phyloP scores from a whole-genome alignment of 1,140 invertebrate genomes.

The Zaprionus kolodkinae region DNA sequence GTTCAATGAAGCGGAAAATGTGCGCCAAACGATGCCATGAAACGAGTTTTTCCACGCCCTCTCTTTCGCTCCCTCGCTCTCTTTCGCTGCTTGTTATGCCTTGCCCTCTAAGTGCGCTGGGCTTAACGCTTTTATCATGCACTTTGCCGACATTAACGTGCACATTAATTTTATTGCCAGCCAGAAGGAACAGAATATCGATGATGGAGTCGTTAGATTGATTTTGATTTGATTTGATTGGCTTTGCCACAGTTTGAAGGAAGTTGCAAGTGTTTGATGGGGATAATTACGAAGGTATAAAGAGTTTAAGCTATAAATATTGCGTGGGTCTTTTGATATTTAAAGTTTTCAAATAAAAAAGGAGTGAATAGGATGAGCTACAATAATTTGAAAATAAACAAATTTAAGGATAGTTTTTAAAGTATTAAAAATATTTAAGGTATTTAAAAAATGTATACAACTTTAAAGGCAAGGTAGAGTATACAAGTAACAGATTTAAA shows the following conservation, averaged over 20 bases:
- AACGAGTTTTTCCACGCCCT: conserved; percentile 61
- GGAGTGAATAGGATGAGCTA: too few relatives aligned
- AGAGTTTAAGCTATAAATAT: neutral
- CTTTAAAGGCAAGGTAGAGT: too few relatives aligned
- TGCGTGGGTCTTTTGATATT: neutral
- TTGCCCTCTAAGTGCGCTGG: conserved; percentile 24
- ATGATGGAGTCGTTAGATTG: conserved; percentile 22
- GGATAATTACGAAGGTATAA: neutral
- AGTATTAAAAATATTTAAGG: neutral
- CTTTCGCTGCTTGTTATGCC: conserved; percentile 31
- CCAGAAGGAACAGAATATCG: conserved; percentile 12
- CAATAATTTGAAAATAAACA: too few relatives aligned
- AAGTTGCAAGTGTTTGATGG: neutral
- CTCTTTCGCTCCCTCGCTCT: neutral
- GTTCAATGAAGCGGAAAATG: conserved; percentile 81
- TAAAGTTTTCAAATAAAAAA: too few relatives aligned
- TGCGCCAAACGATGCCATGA: conserved; percentile 74
- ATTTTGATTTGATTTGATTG: conserved; percentile 23
- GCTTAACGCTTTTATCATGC: conserved; percentile 24
- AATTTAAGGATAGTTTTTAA: too few relatives aligned
- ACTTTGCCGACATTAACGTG: conserved; percentile 1
- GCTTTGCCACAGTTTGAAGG: neutral
- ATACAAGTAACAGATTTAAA: too few relatives aligned
- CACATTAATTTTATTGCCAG: conserved; percentile 10
- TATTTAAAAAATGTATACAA: neutral